phyloP scores from a whole-genome alignment of 1,140 invertebrate genomes.

The Saccostrea echinata region DNA sequence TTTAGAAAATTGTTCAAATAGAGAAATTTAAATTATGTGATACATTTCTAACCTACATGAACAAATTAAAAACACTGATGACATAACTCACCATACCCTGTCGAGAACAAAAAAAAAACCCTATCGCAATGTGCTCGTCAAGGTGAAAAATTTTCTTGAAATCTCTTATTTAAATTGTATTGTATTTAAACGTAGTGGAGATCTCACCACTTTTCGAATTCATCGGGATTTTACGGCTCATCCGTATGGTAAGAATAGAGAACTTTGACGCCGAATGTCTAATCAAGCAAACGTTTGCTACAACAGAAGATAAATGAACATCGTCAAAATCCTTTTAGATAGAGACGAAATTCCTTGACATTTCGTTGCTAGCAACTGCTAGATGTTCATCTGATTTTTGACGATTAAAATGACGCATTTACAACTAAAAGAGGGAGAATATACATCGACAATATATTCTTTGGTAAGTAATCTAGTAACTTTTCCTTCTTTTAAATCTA shows the following conservation, averaged over 20 bases:
- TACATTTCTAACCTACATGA: too few relatives aligned
- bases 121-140: constrained; percentile 8
- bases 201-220: neutral
- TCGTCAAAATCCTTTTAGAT: neutral
- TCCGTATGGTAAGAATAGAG: neutral
- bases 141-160: neutral
- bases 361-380: constrained; percentile 31
- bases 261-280: neutral
- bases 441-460: constrained; percentile 78
- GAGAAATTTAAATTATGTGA: too few relatives aligned
- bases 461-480: constrained; percentile 68
- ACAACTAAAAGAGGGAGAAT: constrained; percentile 80
- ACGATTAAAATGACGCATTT: constrained; percentile 72
- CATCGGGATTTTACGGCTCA: neutral
- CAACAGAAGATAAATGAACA: neutral
- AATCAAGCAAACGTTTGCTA: neutral
- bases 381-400: neutral
- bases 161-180: neutral
- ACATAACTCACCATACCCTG: too few relatives aligned
- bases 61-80: too few relatives aligned
- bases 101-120: too few relatives aligned
- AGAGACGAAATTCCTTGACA: constrained; percentile 22
- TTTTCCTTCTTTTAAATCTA: neutral
- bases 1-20: too few relatives aligned
- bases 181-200: neutral